Conservation (phyloP, 1,140 invertebrate species). For the Saccostrea glomerata region DNA sequence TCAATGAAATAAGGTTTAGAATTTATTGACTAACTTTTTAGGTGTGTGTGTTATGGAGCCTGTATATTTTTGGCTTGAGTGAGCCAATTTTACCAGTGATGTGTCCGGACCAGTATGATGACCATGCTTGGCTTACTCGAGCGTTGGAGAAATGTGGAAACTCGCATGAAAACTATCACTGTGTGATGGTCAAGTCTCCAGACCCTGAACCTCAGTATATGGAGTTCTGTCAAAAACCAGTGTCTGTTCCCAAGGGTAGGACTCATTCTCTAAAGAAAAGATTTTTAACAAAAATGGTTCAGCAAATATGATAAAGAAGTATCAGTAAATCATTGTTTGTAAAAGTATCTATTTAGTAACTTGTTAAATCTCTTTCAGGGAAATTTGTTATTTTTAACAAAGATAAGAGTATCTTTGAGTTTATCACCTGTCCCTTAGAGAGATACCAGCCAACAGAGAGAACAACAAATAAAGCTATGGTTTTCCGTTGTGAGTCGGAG, state of each 20-base stretch:
- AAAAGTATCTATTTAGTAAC: no score
- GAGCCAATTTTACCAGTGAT: not conserved
- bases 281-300: no score
- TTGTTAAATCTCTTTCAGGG: not conserved
- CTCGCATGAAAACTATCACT: not conserved
- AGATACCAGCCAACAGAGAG: constrained; percentile 12
- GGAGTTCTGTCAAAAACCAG: not conserved
- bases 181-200: not conserved
- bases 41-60: not conserved
- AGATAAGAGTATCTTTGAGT: not conserved
- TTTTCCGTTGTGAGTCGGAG: not conserved
- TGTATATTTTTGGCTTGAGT: not conserved
- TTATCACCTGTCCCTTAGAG: not conserved
- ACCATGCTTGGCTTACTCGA: not conserved
- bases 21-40: not conserved
- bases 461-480: not conserved
- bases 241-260: not conserved
- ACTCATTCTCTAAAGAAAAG: no score
- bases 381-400: not conserved
- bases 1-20: no score
- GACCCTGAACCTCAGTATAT: not conserved
- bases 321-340: no score
- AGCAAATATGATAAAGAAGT: no score
- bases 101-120: not conserved
- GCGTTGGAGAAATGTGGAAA: not conserved